These are phyloP conservation scores for Eumerus sabulonum DNA, from an alignment of 2,888 invertebrate genomes.

Conservation along the genomic window DNA sequence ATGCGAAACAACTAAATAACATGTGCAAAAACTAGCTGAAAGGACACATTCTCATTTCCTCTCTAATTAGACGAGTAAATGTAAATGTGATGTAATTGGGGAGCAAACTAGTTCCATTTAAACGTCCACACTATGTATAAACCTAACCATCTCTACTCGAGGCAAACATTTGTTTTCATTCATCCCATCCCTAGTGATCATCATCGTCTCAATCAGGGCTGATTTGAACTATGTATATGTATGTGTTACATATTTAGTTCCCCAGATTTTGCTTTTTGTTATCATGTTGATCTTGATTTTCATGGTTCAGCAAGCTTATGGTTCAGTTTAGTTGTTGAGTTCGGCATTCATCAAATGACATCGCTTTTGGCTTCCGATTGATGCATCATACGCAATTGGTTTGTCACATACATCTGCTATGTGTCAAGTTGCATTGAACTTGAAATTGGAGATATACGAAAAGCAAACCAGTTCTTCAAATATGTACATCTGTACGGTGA, in stretches of 20 bases:
- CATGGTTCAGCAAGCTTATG: conserved; percentile 63
- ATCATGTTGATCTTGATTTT: conserved; percentile 58
- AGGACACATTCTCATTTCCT: conserved; percentile 67
- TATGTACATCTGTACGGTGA: too few relatives aligned
- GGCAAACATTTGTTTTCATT: too few relatives aligned
- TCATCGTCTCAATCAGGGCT: too few relatives aligned
- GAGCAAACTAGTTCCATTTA: conserved; percentile 58
- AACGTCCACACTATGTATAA: conserved; percentile 29
- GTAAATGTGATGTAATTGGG: conserved; percentile 21
- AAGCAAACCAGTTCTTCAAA: background rate
- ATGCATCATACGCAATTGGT: conserved; percentile 2
- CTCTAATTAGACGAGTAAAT: conserved; percentile 56
- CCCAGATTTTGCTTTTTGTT: background rate
- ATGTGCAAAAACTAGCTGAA: conserved; percentile 35
- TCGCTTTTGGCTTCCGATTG: background rate
- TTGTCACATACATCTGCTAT: conserved; percentile 52
- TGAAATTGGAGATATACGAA: conserved; percentile 43
- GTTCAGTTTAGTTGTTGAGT: conserved; percentile 25
- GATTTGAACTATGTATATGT: too few relatives aligned
- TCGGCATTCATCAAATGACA: background rate
- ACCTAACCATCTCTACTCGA: too few relatives aligned
- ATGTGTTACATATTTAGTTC: too few relatives aligned
- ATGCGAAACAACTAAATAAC: conserved; percentile 53
- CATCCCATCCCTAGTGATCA: too few relatives aligned
- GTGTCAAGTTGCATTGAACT: conserved; percentile 58